Conservation (phyloP, 1,140 invertebrate genomes). For the Subanguina moxae region DNA sequence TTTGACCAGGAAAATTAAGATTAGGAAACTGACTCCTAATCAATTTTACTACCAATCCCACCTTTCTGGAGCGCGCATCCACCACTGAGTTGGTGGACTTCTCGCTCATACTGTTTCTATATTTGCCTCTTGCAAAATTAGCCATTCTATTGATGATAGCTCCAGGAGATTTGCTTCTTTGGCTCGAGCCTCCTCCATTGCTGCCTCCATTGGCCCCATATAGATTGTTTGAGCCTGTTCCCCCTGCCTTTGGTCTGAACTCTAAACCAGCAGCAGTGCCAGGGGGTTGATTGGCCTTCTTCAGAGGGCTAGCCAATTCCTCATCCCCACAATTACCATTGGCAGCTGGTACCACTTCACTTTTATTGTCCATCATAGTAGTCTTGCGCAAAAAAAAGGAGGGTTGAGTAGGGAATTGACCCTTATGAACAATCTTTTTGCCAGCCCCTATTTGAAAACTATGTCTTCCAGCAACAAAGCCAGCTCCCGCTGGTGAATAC, state of each 20-base stretch:
- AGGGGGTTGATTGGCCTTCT: neutral
- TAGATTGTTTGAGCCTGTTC: neutral
- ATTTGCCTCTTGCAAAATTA: conserved; percentile 54
- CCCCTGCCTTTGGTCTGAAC: conserved; percentile 4
- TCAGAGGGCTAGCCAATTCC: neutral
- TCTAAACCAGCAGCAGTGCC: neutral
- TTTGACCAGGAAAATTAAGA: no score
- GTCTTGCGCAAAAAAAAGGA: neutral
- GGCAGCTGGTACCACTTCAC: neutral
- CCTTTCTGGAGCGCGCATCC: conserved; percentile 41
- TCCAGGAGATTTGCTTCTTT: conserved; percentile 52
- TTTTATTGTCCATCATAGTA: neutral
- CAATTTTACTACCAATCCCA: no score
- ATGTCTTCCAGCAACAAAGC: neutral
- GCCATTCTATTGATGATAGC: conserved; percentile 54
- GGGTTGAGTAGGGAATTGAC: neutral
- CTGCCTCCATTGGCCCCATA: neutral
- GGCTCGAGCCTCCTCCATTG: neutral
- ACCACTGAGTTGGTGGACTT: conserved; percentile 32
- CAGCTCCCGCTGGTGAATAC: neutral
- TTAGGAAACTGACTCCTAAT: no score
- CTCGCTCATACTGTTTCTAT: conserved; percentile 51
- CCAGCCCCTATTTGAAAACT: conserved; percentile 6
- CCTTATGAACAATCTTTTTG: neutral
- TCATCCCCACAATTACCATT: neutral